Evolutionary conservation across 2,113 vertebrate genomes (phyloP).

Genomic region (Coryphaenoides rupestris): DNA sequence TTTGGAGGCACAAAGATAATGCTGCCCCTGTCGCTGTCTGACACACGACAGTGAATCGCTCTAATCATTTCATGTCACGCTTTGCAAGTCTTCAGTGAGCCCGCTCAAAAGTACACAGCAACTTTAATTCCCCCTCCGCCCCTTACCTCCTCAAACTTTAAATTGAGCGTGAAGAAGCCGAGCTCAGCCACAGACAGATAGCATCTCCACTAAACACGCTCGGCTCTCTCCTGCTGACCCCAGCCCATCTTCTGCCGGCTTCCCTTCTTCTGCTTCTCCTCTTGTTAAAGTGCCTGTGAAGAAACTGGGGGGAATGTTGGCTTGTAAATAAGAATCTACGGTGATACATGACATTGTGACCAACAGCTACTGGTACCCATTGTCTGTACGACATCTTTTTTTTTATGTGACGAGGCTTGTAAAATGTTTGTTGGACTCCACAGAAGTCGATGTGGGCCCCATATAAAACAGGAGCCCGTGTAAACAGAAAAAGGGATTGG

Average conservation of each 20-base stretch:
- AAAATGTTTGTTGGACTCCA: too few relatives aligned
- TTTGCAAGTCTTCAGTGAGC: conserved; percentile 1
- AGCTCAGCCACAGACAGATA: conserved; percentile 2
- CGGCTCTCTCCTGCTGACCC: background rate
- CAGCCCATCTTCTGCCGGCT: conserved; percentile 16
- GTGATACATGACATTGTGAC: conserved; percentile 1
- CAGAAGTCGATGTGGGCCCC: too few relatives aligned
- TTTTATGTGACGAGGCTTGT: too few relatives aligned
- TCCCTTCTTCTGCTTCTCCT: conserved; percentile 3
- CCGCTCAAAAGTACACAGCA: conserved; percentile 14
- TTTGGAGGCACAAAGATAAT: background rate
- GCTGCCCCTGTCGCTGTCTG: background rate
- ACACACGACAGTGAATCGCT: background rate
- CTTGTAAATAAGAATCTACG: conserved; percentile 16
- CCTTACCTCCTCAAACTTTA: conserved; percentile 28
- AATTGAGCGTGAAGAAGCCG: conserved; percentile 31
- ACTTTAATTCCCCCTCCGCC: background rate
- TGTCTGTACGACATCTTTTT: background rate
- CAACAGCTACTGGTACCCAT: background rate
- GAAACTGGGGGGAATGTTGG: background rate
- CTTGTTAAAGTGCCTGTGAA: conserved; percentile 34
- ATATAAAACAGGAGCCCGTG: too few relatives aligned
- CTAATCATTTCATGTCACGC: background rate
- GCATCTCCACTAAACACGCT: conserved; percentile 28
- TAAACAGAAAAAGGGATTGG: too few relatives aligned